Base-by-base conservation (phyloP, 23 tunicate species). In the Ciona savignyi region DNA sequence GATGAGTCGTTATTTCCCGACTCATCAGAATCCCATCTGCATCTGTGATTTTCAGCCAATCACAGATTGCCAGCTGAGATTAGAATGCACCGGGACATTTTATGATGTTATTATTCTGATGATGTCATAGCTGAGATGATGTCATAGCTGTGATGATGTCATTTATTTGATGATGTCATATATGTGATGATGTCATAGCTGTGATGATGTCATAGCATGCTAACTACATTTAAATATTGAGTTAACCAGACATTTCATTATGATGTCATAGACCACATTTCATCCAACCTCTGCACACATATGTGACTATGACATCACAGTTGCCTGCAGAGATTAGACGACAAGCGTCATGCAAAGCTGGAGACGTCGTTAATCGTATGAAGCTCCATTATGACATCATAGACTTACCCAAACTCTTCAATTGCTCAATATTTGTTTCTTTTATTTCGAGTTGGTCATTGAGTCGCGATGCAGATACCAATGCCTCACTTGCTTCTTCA, bases 31-130 rank as follows among this genome's bases (percentile, higher is more conserved):
- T 85, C 97, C 65, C 83, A 91, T 62, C 74, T 66, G 66, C 30
- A 72, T 80, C 72, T 68, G 97, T 85, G 97, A 91, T 76, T 75
- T 25, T 27, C 1, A 22, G 20, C 23, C 24, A 1, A 91, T 85
- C 91, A 91, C 97, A 91, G 97, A 91, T 91, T 91, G 97, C 97
- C 97, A 91, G 97, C 85, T 91, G 87, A 82, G 87, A 82, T 82
- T 82, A 82, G 64, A 75, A 62, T 48, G 61, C 20, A 27, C 11
- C 73, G 23, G 73, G 11, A 11, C n/a, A n/a, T n/a, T n/a, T n/a
- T n/a, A n/a, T n/a, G n/a, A n/a, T n/a, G n/a, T n/a, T n/a, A n/a
- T n/a, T n/a, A n/a, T n/a, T n/a, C n/a, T n/a, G n/a, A n/a, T n/a
- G n/a, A n/a, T n/a, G n/a, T n/a, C n/a, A n/a, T n/a, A n/a, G n/a